Evolutionary conservation across 2,888 invertebrate species (phyloP).

Genomic region (Strigamia transsilvanica): DNA sequence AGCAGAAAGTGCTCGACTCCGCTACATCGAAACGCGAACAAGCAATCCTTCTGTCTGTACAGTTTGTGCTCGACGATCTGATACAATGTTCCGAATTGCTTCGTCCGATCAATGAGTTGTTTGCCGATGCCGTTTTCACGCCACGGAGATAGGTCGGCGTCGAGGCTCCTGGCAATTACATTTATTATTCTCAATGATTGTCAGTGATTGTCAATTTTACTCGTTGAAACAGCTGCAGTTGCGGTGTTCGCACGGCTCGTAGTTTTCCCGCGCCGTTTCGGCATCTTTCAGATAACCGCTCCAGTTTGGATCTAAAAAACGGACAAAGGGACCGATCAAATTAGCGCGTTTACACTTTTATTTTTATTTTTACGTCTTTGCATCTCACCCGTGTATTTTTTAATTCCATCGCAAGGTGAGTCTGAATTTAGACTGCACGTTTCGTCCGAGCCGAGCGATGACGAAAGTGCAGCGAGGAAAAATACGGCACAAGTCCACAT

Average conservation of each 20-base stretch:
- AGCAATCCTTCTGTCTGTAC: conserved; percentile 83
- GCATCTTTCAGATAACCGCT: conserved; percentile 61
- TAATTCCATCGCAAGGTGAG: background rate
- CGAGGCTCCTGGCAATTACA: conserved; percentile 72
- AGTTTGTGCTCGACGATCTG: conserved; percentile 83
- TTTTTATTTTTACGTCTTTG: too few relatives aligned
- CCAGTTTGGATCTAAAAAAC: conserved; percentile 59
- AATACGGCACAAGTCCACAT: background rate
- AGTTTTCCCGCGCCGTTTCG: conserved; percentile 60
- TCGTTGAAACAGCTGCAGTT: conserved; percentile 3
- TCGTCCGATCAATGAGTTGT: conserved; percentile 72
- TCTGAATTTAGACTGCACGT: background rate
- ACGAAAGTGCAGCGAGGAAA: background rate
- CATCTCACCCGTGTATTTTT: background rate
- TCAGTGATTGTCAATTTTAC: too few relatives aligned
- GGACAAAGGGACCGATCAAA: background rate
- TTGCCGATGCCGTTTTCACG: conserved; percentile 73
- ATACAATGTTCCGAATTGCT: conserved; percentile 76
- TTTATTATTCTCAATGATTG: too few relatives aligned
- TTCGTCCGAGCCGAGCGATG: background rate
- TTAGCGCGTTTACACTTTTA: background rate
- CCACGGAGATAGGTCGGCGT: conserved; percentile 75
- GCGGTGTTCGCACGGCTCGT: conserved; percentile 59
- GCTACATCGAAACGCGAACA: conserved; percentile 90
- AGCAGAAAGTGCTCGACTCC: conserved; percentile 89